phyloP scores from a whole-genome alignment of 2,888 invertebrate genomes.

The Andrena flavipes region DNA sequence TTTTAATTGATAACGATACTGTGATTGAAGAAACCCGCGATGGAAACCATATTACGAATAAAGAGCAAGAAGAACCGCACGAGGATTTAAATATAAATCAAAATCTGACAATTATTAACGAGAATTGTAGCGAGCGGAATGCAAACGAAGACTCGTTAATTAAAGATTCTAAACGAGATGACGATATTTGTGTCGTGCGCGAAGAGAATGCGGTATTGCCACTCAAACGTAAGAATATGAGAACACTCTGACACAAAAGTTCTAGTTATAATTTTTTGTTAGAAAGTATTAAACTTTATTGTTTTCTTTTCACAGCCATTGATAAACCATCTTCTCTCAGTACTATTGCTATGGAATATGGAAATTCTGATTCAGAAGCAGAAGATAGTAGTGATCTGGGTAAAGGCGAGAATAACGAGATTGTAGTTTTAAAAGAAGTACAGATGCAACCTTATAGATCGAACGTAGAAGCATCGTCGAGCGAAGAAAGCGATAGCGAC shows the following conservation, averaged over 20 bases:
- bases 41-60: neutral
- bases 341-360: constrained; percentile 76
- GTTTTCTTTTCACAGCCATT: constrained; percentile 25
- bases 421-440: neutral
- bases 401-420: constrained; percentile 1
- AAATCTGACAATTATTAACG: neutral
- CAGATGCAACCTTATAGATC: constrained; percentile 49
- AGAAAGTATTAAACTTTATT: constrained; percentile 1
- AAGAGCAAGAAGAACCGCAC: neutral
- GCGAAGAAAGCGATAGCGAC: constrained; percentile 65
- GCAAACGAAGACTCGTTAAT: neutral
- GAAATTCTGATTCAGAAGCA: constrained; percentile 73
- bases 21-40: constrained; percentile 1
- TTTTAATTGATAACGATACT: neutral
- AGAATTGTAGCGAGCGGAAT: neutral
- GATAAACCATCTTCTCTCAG: constrained; percentile 60
- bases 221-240: constrained; percentile 14
- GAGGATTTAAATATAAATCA: neutral
- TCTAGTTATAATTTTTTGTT: neutral
- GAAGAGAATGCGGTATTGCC: neutral
- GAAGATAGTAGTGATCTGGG: constrained; percentile 46
- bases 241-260: constrained; percentile 3
- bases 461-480: constrained; percentile 68
- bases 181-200: constrained; percentile 4
- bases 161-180: neutral